Base-by-base conservation (phyloP, 1,140 invertebrate species). In the Mycetomoellerius zeteki region DNA sequence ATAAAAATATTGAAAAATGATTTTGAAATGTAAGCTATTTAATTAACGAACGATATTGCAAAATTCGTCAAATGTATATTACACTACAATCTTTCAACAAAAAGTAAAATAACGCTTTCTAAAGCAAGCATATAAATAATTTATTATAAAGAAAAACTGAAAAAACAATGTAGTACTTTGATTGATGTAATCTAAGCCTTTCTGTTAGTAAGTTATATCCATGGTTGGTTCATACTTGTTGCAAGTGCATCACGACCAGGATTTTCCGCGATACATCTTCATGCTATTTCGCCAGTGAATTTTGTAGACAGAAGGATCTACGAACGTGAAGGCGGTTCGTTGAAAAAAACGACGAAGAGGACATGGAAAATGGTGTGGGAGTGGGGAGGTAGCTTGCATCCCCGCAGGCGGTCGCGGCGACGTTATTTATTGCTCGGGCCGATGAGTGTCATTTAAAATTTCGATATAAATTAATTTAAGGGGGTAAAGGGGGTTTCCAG, bases 401-500 rank as follows among this genome's bases (percentile, higher is more conserved):
- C 65, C 69, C 58, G 54, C 52, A 64, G 64, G 77, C 85, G 85
- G 78, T 81, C 64, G 58, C 76, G 75, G 47, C 71, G 60, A 62
- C 56, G 88, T 94, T 94, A 94, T 94, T 94, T 95, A 94, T 92
- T 89, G 92, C 88, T 89, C 89, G 84, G 90, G 76, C 78, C 92
- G 93, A 94, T 92, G 92, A 94, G 93, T 93, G 94, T 94, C 94
- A 93, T 94, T 94, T 93, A 94, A 95, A 95, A 94, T 95, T 94
- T 94, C 92, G 93, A 94, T 94, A 93, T 94, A 94, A 94, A 95
- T 95, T 94, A 94, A 95, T 95, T 94, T 94, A 94, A 92, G 90
- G 88, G 86, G 90, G 80, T 85, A 93, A 94, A 93, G 91, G 91
- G 77, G 92, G 92, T 94, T 93, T 92, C 82, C 73, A 82, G 86